A percentile compares a stretch with the other conserved stretches of the same genome.
These are phyloP conservation scores for Ammodramus savannarum DNA, from an alignment of 2,113 vertebrate species.

Conservation along the genomic window DNA sequence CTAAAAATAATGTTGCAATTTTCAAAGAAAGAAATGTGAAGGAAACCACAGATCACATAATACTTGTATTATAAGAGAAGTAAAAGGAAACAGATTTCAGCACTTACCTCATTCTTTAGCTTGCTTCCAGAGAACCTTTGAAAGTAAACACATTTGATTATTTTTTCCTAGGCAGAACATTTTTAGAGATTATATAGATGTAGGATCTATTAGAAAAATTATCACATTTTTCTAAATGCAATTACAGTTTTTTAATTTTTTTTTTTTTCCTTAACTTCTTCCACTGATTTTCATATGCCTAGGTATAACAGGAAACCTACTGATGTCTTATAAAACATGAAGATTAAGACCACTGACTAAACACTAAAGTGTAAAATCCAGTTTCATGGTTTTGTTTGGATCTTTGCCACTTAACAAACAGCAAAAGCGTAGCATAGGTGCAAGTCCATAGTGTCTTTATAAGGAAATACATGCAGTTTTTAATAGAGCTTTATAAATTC, in stretches of 20 bases:
- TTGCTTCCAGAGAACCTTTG: slow-evolving; percentile 96
- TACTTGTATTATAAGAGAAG: not conserved
- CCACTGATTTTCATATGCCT: not conserved
- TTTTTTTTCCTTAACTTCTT: not conserved
- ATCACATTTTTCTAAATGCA: not conserved
- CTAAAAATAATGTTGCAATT: not conserved
- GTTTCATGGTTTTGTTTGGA: not conserved
- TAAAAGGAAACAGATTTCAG: not conserved
- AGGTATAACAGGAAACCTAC: not conserved
- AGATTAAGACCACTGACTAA: not conserved
- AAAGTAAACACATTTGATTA: slow-evolving; percentile 50
- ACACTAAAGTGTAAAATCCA: not conserved
- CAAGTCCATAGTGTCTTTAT: not conserved
- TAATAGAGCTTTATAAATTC: not conserved
- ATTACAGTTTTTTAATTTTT: not conserved
- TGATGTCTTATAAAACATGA: not conserved
- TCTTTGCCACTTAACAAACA: not conserved
- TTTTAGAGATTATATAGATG: not conserved
- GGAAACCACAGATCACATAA: not conserved
- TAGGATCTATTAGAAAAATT: not conserved
- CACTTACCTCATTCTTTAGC: slow-evolving; percentile 93
- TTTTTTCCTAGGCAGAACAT: slow-evolving; percentile 15
- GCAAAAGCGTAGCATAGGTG: not conserved
- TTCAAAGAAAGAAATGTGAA: not conserved
- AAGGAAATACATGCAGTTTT: not conserved